phyloP scores from a whole-genome alignment of 1,140 invertebrate genomes.

The Drosophila kanapiae region DNA sequence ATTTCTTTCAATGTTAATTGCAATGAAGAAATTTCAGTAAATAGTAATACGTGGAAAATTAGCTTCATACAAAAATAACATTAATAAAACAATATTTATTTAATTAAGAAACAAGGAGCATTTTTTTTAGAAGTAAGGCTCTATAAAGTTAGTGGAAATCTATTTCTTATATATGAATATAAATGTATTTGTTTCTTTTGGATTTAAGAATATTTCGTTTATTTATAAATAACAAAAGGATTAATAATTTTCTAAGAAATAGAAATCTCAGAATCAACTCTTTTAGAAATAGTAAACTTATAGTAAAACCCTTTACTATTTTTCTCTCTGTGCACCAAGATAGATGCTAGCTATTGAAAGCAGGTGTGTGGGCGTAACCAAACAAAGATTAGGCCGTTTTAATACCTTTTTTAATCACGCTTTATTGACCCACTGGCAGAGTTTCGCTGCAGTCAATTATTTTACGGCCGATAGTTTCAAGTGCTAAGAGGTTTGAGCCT shows the following conservation, averaged over 20 bases:
- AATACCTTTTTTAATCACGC: slow-evolving; percentile 23
- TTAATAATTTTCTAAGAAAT: not conserved
- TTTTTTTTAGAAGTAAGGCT: accelerated
- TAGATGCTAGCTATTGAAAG: slow-evolving; percentile 3
- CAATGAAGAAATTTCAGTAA: not conserved
- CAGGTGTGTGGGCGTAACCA: slow-evolving; percentile 13
- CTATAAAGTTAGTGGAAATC: not conserved
- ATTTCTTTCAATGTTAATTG: not conserved
- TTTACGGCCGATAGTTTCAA: slow-evolving; percentile 31
- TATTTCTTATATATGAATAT: not conserved
- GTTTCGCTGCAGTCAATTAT: slow-evolving; percentile 29
- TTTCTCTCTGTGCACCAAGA: not conserved
- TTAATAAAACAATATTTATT: not conserved
- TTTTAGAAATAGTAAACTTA: not conserved
- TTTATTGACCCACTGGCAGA: slow-evolving; percentile 39
- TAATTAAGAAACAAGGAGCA: not conserved
- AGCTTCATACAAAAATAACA: not conserved
- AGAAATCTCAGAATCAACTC: no score
- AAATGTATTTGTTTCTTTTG: not conserved
- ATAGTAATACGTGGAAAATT: no score
- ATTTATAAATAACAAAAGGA: not conserved
- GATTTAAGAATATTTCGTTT: not conserved
- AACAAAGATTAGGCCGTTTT: slow-evolving; percentile 1
- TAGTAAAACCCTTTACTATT: not conserved
- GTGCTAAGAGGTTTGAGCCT: slow-evolving; percentile 3